A percentile compares a stretch with the other conserved stretches of the same genome.
These are phyloP conservation scores for Galemys pyrenaicus DNA, from an alignment of 2,113 vertebrate genomes.

Conservation along the genomic window DNA sequence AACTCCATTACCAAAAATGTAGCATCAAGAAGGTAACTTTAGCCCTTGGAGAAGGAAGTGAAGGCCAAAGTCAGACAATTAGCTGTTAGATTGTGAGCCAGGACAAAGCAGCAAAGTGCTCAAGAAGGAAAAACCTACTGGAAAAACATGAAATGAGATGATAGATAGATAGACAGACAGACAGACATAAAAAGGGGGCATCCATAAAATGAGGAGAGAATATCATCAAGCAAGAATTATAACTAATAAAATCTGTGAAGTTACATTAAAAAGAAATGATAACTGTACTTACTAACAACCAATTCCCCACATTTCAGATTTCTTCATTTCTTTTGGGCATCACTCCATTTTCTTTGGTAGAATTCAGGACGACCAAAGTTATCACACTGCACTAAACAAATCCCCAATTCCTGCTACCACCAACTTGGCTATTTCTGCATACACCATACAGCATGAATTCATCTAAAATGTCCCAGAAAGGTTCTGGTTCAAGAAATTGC, in stretches of 20 bases:
- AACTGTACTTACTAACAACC: neutral
- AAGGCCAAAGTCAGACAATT: constrained; percentile 6
- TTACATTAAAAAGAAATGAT: neutral
- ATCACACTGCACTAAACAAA: constrained; percentile 42
- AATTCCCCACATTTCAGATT: constrained; percentile 43
- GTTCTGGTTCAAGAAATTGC: neutral
- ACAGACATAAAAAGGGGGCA: neutral
- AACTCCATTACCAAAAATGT: constrained; percentile 12
- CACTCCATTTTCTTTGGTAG: constrained; percentile 33
- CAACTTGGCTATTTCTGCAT: constrained; percentile 10
- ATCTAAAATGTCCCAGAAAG: constrained; percentile 18
- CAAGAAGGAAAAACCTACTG: constrained; percentile 25
- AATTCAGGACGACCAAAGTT: constrained; percentile 18
- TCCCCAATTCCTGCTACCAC: neutral
- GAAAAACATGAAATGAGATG: neutral
- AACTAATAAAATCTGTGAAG: constrained; percentile 30
- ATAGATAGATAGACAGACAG: neutral
- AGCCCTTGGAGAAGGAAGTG: neutral
- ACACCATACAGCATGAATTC: neutral
- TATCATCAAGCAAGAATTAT: constrained; percentile 25
- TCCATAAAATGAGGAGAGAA: neutral
- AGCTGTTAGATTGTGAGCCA: neutral
- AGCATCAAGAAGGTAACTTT: neutral
- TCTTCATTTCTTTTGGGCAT: constrained; percentile 42
- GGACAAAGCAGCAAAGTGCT: neutral